Base-by-base conservation (phyloP, 2,113 vertebrate genomes). In the Neotoma lepida region DNA sequence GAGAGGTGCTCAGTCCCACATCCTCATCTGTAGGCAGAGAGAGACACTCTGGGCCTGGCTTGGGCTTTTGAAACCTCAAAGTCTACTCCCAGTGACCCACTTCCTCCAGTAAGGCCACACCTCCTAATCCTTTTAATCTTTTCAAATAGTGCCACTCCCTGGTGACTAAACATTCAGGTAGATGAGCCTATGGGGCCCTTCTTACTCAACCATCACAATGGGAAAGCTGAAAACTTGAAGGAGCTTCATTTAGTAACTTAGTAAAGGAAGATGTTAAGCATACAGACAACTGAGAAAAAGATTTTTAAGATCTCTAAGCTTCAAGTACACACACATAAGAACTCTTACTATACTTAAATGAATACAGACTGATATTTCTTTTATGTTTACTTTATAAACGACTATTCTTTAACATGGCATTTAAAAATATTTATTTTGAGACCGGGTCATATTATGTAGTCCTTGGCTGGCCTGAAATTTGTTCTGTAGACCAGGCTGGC, bases 161-260 rank as follows among this genome's bases (percentile, higher is more conserved):
- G 35, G 35, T 70, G 28, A 64, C 26, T 66, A 66, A 66, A 4
- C 12, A 66, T 66, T 64, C 8, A 64, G 13, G 33, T 22, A 58
- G 56, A 58, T 66, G 30, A 12, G 30, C 10, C 13, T 66, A 66
- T 30, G 64, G 64, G 64, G 12, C 4, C 66, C n/a, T 70, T 70
- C 66, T n/a, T 18, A 70, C n/a, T 70, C 35, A 70, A n/a, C 66
- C 10, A 70, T 14, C 66, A 70, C 66, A 70, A 66, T n/a, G 88
- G 80, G 86, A 73, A 82, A 87, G 56, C 68, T 81, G 7, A 85
- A 87, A 86, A 86, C 30, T 28, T 86, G 71, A 68, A 61, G 70
- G 64, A 92, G 89, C 41, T 87, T 86, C 18, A 71, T 41, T 71
- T 22, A 87, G 70, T 90, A 90, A 91, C n/a, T 70, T 70, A 85